Base-by-base conservation (phyloP, 1,140 invertebrate genomes). In the Zaprionus capensis region DNA sequence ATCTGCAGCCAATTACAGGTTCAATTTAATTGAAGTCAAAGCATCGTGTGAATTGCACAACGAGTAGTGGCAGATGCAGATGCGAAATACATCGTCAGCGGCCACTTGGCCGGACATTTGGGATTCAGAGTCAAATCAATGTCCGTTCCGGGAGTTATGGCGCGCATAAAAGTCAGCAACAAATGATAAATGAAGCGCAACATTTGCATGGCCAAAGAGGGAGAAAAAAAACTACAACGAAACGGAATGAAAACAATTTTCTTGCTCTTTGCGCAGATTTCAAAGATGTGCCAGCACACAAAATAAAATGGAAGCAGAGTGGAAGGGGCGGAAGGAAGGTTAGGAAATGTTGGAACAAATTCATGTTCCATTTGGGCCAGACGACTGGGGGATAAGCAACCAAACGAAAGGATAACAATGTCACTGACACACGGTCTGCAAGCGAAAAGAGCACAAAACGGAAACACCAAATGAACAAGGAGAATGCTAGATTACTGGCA, bases 351-450 rank as follows among this genome's bases (percentile, higher is more conserved):
- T 17, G 53, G 14, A 56, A 67, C 70, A 72, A 71, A 72, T 76
- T 70, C 71, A 71, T 73, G 83, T 88, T 79, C 71, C 75, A 84
- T 90, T 90, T 81, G 66, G 66, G 66, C 70, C 68, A 73, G 46
- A 71, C 67, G 78, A 88, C 85, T 76, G 57, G 75, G 20, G 46
- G 67, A 78, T 86, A 87, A 87, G 83, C 74, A 76, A 88, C 64
- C 80, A 58, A 80, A 77, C 78, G 84, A 88, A 88, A 84, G 81
- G 85, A 88, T 88, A 88, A 88, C 81, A 84, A 76, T 84, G 81
- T 81, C 78, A 83, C 66, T 69, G 78, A 76, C 84, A 90, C 71
- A 84, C 66, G 63, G 83, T 69, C 85, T 61, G 65, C 57, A 38
- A 58, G 36, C 26, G 15, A 5, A 34, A 56, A 56, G 41, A 28